Evolutionary conservation across 2,888 invertebrate species (phyloP).

Genomic region (Muschampia plurimacula): DNA sequence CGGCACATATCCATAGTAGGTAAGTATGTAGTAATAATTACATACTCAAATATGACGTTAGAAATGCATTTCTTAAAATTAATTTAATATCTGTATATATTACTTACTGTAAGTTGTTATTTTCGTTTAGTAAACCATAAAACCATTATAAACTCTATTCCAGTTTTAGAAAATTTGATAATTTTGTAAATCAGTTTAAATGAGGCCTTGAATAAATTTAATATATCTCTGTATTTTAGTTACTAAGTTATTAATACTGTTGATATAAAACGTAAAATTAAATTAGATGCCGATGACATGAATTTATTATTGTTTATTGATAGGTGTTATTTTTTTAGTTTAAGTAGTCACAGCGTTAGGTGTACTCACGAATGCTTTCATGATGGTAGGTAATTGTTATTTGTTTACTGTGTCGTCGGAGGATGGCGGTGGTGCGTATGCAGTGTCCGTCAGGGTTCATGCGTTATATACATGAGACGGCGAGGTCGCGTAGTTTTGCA

Average conservation of each 20-base stretch:
- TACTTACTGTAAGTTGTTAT: no score
- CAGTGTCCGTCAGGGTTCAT: constrained; percentile 9
- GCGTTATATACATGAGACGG: constrained; percentile 26
- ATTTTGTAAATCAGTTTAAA: no score
- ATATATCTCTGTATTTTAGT: background rate
- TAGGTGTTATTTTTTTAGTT: background rate
- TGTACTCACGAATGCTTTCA: constrained; percentile 55
- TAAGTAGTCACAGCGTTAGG: background rate
- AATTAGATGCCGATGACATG: background rate
- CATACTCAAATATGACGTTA: no score
- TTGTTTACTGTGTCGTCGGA: constrained; percentile 13
- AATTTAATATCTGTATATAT: no score
- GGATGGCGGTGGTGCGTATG: constrained; percentile 19
- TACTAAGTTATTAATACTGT: background rate
- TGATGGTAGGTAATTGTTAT: constrained; percentile 38
- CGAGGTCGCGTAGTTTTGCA: constrained; percentile 21
- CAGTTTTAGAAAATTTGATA: no score
- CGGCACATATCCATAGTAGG: no score
- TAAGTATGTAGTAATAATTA: no score
- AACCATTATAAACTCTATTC: no score
- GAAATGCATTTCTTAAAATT: no score
- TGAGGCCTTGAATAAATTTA: no score
- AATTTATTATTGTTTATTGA: background rate
- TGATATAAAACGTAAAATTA: background rate
- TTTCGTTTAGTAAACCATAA: no score